Conservation (phyloP, 2,888 invertebrate genomes). For the Agrochola litura region DNA sequence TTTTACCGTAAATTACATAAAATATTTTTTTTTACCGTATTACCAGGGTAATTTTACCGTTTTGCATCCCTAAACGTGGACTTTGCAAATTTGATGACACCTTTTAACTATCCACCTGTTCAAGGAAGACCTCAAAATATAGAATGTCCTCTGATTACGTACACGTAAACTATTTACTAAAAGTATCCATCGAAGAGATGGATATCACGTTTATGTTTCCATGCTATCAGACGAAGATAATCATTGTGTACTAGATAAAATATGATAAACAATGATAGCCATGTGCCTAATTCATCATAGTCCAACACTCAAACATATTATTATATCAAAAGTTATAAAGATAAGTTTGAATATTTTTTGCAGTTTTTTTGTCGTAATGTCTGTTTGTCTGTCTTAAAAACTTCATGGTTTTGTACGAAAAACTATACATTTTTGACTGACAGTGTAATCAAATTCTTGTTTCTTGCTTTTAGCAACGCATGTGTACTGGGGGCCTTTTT, state of each 20-base stretch:
- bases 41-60: no score
- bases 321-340: slow-evolving; percentile 27
- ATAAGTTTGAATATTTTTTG: slow-evolving; percentile 20
- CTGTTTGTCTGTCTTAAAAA: neutral
- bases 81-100: no score
- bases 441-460: neutral
- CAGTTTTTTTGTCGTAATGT: neutral
- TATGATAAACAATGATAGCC: slow-evolving; percentile 33
- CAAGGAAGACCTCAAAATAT: no score
- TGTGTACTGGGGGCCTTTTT: no score
- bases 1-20: no score
- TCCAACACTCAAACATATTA: slow-evolving; percentile 27
- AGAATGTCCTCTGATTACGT: no score
- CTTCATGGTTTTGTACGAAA: neutral
- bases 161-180: no score
- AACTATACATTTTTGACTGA: neutral
- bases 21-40: no score
- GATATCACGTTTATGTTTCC: slow-evolving; percentile 21
- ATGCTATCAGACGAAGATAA: slow-evolving; percentile 32
- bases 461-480: no score
- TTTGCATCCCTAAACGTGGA: no score
- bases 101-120: no score
- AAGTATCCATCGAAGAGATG: slow-evolving; percentile 32
- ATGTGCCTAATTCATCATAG: slow-evolving; percentile 44
- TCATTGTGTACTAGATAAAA: slow-evolving; percentile 38